Percentiles rank a stretch among this genome's conserved stretches.
Conservation (phyloP, 2,113 vertebrate species). For the Promerops cafer region DNA sequence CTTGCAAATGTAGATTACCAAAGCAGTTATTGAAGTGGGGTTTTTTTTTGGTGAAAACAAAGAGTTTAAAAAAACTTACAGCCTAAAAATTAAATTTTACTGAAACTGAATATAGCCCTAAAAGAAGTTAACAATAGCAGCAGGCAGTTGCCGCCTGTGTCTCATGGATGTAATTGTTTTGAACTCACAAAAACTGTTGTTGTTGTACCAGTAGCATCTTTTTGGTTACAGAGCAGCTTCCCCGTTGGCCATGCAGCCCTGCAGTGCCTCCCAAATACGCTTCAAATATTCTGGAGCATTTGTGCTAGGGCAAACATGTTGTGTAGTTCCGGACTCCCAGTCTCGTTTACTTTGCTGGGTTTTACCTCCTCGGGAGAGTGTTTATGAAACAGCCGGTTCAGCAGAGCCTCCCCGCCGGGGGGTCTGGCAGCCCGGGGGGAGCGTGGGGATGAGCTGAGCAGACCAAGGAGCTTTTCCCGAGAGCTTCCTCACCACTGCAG, state of each 20-base stretch:
- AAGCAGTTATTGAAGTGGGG: neutral
- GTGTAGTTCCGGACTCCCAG: neutral
- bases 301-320: neutral
- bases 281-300: neutral
- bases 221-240: fast-evolving
- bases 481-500: neutral
- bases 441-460: neutral
- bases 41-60: neutral
- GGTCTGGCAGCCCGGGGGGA: neutral
- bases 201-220: neutral
- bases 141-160: neutral
- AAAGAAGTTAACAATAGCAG: neutral
- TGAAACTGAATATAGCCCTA: neutral
- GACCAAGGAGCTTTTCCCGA: neutral
- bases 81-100: neutral
- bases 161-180: neutral
- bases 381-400: neutral
- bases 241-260: fast-evolving
- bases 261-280: neutral
- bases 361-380: neutral
- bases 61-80: neutral
- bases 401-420: fast-evolving
- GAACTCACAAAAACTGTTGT: neutral
- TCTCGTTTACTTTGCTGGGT: neutral
- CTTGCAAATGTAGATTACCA: neutral